Evolutionary conservation across 1,140 invertebrate genomes (phyloP).

Genomic region (Halyomorpha halys): DNA sequence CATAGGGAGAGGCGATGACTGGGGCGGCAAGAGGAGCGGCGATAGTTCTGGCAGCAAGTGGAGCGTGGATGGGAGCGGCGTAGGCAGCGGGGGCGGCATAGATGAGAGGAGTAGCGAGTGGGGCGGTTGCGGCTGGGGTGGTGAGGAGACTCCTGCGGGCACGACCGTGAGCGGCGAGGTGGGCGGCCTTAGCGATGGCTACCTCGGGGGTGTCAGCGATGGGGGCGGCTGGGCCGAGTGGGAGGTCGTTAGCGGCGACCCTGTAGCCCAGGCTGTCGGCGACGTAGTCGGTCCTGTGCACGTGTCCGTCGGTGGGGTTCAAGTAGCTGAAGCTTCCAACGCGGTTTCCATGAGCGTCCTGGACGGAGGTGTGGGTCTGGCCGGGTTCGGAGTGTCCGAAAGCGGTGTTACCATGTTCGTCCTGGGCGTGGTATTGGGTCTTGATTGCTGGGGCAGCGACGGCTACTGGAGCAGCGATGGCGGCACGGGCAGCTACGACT

Average conservation of each 20-base stretch:
- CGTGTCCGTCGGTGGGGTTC: constrained; percentile 40
- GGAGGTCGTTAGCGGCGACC: constrained; percentile 41
- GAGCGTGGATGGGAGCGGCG: constrained; percentile 30
- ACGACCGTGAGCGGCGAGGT: constrained; percentile 21
- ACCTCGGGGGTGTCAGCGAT: constrained; percentile 25
- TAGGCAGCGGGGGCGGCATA: constrained; percentile 36
- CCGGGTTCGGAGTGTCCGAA: constrained; percentile 46
- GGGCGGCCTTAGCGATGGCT: constrained; percentile 33
- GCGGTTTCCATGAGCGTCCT: constrained; percentile 37
- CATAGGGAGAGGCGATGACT: constrained; percentile 30
- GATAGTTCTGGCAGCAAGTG: constrained; percentile 32
- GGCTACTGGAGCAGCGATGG: constrained; percentile 27
- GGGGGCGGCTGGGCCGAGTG: constrained; percentile 29
- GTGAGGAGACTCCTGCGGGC: constrained; percentile 36
- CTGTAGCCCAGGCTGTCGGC: constrained; percentile 44
- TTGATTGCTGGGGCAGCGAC: constrained; percentile 31
- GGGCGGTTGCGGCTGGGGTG: constrained; percentile 36
- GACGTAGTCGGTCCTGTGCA: constrained; percentile 43
- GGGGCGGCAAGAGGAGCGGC: constrained; percentile 9
- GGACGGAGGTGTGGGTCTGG: constrained; percentile 43
- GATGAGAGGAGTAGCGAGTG: constrained; percentile 35
- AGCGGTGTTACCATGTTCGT: constrained; percentile 44
- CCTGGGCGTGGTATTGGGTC: constrained; percentile 46
- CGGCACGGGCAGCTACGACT: constrained; percentile 20
- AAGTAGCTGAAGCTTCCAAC: constrained; percentile 46